These are phyloP conservation scores for Helleia helle DNA, from an alignment of 2,888 invertebrate species.

Conservation along the genomic window DNA sequence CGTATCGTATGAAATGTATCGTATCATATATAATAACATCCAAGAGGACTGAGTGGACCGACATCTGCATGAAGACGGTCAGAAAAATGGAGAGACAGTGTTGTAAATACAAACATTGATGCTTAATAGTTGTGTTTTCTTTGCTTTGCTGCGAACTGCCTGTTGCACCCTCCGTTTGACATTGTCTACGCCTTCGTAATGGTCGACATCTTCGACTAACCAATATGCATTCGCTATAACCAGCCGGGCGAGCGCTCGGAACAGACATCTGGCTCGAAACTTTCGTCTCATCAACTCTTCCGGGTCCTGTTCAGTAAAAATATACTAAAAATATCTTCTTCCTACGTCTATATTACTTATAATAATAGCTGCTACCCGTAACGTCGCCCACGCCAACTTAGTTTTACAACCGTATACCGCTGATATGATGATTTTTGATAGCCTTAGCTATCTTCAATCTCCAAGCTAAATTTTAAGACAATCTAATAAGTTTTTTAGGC, in stretches of 20 bases:
- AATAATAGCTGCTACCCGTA: too few relatives aligned
- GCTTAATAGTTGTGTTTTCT: conserved; percentile 62
- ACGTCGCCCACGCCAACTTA: too few relatives aligned
- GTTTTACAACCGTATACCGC: too few relatives aligned
- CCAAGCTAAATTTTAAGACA: too few relatives aligned
- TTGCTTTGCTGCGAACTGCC: conserved; percentile 59
- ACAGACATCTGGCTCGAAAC: conserved; percentile 64
- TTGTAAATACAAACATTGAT: conserved; percentile 44
- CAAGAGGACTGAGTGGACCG: too few relatives aligned
- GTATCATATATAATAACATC: too few relatives aligned
- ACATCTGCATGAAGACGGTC: neutral
- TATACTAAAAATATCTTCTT: neutral
- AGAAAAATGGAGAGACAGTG: too few relatives aligned
- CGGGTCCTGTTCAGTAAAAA: conserved; percentile 38
- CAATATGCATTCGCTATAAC: conserved; percentile 74
- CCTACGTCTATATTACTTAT: too few relatives aligned
- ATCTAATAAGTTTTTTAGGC: too few relatives aligned
- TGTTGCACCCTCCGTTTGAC: conserved; percentile 72
- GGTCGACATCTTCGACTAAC: conserved; percentile 67
- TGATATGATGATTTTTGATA: too few relatives aligned
- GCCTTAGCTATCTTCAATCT: too few relatives aligned
- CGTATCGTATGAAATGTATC: too few relatives aligned
- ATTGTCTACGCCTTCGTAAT: conserved; percentile 63
- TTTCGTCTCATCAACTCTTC: conserved; percentile 47
- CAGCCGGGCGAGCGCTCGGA: conserved; percentile 70